Base-by-base conservation (phyloP, 1,140 invertebrate species). In the Pemphigus obesinymphae region DNA sequence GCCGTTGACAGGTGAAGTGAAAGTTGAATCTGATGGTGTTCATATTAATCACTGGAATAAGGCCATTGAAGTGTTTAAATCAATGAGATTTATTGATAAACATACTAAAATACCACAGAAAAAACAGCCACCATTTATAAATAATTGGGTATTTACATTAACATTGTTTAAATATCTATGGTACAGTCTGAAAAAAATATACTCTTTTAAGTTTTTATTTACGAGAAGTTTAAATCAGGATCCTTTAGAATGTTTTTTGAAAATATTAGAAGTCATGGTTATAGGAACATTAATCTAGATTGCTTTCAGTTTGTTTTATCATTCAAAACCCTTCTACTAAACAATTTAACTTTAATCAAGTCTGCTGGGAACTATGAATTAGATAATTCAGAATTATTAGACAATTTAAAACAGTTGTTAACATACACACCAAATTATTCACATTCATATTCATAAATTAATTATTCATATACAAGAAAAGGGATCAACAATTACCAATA, bases 261-360 rank as follows among this genome's bases (percentile, higher is more conserved):
- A 10, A 55, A 55, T 55, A 55, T 55, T 55, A 6, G 23, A n/a
- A 55, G 53, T 55, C 53, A 55, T 11, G 8, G 23, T 23, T 10
- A 55, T 55, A 55, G 53, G 23, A 55, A 55, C 76, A 50, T 45
- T 83, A 37, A 26, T 26, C 17, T 15, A 58, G 31, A 83, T 83
- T 31, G 63, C 31, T 23, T 34, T 55, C 53, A 55, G 20, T 55
- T 55, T 55, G 53, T 55, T 55, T 55, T 23, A 55, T 55, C 53
- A 55, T 55, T 26, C n/a, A 55, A 55, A 23, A 55, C 53, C 11
- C n/a, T 55, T 10, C 11, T 55, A 55, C n/a, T 55, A 23, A 55
- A 55, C n/a, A 55, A 55, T 55, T 55, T 55, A 23, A 23, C 53
- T 23, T 26, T 8, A 55, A 26, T 55, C n/a, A 55, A 55, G n/a